Percentiles rank a stretch among this genome's conserved stretches.
Conservation (phyloP, 2,888 invertebrate genomes). For the Entomobrya proxima region DNA sequence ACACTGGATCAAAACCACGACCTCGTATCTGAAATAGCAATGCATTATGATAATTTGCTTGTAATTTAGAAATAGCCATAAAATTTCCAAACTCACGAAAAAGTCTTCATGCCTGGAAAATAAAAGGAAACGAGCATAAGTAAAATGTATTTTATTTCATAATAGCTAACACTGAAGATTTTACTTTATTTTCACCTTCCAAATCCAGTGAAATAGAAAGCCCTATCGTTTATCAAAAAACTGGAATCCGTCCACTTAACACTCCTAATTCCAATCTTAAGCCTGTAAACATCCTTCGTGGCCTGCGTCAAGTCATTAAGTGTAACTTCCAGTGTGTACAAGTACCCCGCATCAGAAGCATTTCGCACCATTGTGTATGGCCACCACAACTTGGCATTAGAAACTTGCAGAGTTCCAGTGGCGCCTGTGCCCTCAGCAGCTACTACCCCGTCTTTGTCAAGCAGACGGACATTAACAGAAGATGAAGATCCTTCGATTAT, state of each 20-base stretch:
- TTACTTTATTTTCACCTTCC: conserved; percentile 73
- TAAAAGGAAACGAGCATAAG: conserved; percentile 4
- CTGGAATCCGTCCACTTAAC: conserved; percentile 59
- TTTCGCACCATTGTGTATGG: conserved; percentile 87
- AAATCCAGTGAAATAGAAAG: conserved; percentile 72
- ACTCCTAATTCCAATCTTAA: conserved; percentile 71
- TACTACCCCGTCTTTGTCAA: too few relatives aligned
- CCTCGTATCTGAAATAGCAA: conserved; percentile 85
- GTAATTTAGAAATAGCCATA: not conserved
- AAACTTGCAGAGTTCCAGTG: conserved; percentile 83
- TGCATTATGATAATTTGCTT: not conserved
- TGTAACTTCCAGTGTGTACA: conserved; percentile 88
- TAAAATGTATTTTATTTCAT: too few relatives aligned
- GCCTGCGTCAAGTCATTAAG: conserved; percentile 3
- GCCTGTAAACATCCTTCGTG: conserved; percentile 67
- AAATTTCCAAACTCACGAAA: too few relatives aligned
- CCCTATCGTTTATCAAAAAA: conserved; percentile 69
- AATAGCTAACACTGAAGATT: too few relatives aligned
- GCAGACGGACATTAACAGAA: too few relatives aligned
- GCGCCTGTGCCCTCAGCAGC: too few relatives aligned
- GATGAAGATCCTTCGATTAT: too few relatives aligned
- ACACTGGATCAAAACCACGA: conserved; percentile 92
- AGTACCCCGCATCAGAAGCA: conserved; percentile 81
- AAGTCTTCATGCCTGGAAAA: too few relatives aligned
- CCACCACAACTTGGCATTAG: conserved; percentile 92